These are phyloP conservation scores for Trachythela sp. DNA, from an alignment of 64 coral and sea anemone species.

Conservation along the genomic window DNA sequence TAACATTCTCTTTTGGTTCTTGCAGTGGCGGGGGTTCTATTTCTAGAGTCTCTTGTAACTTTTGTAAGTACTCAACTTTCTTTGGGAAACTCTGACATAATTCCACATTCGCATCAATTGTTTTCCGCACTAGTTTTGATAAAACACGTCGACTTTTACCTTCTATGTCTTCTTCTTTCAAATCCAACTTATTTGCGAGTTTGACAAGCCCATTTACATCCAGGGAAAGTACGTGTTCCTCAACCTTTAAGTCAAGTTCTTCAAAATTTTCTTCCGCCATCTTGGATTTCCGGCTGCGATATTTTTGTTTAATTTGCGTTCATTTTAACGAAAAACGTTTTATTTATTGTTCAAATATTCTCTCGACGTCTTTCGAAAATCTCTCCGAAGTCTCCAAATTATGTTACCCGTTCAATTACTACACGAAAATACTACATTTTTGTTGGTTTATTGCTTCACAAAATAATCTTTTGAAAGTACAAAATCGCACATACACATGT, in stretches of 20 bases:
- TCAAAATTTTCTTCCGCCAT: neutral
- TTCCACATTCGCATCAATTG: neutral
- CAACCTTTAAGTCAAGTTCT: neutral
- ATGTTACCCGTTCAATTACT: too few species aligned
- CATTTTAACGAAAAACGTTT: neutral
- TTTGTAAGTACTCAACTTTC: neutral
- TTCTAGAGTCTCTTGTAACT: neutral
- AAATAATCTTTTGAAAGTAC: too few species aligned
- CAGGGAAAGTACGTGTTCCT: neutral
- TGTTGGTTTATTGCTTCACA: too few species aligned
- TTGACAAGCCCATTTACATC: neutral
- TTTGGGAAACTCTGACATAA: neutral
- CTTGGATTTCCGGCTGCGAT: neutral
- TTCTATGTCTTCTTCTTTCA: neutral
- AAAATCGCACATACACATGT: too few species aligned
- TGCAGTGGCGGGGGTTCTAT: neutral
- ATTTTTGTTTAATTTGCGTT: neutral
- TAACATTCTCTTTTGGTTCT: neutral
- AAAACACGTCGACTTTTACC: neutral
- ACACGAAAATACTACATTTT: too few species aligned
- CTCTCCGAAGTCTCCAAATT: neutral
- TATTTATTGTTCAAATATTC: neutral
- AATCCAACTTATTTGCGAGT: neutral
- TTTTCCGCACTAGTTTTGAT: neutral
- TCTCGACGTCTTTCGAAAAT: neutral